Evolutionary conservation across 2,888 invertebrate genomes (phyloP), one percentile per base, ranked within the genome.

Genomic region (Xestia c-nigrum): DNA sequence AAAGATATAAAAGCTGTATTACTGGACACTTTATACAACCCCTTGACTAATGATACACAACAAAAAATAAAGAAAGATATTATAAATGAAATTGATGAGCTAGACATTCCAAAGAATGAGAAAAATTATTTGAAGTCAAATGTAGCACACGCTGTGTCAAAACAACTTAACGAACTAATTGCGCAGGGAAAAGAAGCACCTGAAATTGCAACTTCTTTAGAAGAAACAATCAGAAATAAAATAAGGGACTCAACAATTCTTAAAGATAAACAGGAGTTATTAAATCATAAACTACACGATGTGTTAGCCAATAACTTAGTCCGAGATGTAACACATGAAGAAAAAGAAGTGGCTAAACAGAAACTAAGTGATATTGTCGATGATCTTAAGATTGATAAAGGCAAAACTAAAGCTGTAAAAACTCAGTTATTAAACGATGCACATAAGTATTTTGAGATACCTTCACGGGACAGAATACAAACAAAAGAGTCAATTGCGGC

Each of bases 271-370:
- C 55, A 80, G 19, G 21, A 76, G 14, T 38, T 76, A 7, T 64
- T 78, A 21, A 70, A 70, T 61, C 40, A 67, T 12, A 74, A 71
- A 68, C 0, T 76, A 0, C 64, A 78, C 14, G 38, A 47, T 3
- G 57, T 72, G 14, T 6, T 84, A 24, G 67, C 55, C n/a, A 65
- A 80, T 24, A 74, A 75, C 64, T 69, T 77, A 40, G 57, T 64
- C 1, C 61, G 43, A n/a, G 68, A 78, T 19, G 57, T 73, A 50
- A 72, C 81, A 24, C 40, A 76, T 47, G 59, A 77, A 38, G 50
- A 76, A n/a, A 68, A 63, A 74, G 57, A 70, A 40, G 55, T 10
- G 7, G 52, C 84, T n/a, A 69, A 10, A 46, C 43, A 79, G 1
- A 66, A 63, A 74, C 70, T 83, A 40, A 47, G 24, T 16, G 50